phyloP scores from a whole-genome alignment of 2,888 invertebrate species.

The Charanyca ferruginea region DNA sequence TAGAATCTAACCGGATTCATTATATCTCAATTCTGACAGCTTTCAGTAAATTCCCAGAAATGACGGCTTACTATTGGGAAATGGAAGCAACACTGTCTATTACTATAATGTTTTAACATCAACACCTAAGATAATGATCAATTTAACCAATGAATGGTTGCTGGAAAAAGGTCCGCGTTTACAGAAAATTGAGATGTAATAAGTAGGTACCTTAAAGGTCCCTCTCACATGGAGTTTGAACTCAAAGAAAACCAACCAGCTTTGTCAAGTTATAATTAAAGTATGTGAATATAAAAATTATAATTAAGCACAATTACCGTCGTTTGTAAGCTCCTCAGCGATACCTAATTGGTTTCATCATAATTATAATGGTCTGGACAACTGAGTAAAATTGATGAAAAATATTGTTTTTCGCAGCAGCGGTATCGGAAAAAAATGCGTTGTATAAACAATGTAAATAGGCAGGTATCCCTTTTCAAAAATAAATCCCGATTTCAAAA shows the following conservation, averaged over 20 bases:
- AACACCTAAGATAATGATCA: constrained; percentile 6
- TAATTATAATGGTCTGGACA: neutral
- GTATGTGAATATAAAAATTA: no score
- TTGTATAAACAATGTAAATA: neutral
- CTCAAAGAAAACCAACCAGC: no score
- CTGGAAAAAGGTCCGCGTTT: neutral
- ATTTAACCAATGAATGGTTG: neutral
- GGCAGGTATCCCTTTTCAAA: neutral
- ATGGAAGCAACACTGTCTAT: constrained; percentile 13
- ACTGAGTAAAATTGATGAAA: neutral
- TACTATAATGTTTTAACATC: constrained; percentile 4
- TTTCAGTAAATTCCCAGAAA: constrained; percentile 26
- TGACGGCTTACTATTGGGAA: constrained; percentile 9
- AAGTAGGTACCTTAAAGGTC: no score
- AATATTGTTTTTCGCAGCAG: neutral
- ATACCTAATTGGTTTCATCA: no score
- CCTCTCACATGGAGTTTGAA: no score
- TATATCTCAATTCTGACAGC: constrained; percentile 36
- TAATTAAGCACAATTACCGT: no score
- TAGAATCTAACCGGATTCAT: constrained; percentile 34
- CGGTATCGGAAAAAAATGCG: neutral
- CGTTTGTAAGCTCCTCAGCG: no score
- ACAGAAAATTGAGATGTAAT: neutral
- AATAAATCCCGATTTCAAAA: constrained; percentile 2
- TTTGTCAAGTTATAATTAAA: no score